Evolutionary conservation across 2,797 vertebrate genomes (phyloP), one percentile per base, ranked within the genome.

Genomic region (Pangasius krempfi): DNA sequence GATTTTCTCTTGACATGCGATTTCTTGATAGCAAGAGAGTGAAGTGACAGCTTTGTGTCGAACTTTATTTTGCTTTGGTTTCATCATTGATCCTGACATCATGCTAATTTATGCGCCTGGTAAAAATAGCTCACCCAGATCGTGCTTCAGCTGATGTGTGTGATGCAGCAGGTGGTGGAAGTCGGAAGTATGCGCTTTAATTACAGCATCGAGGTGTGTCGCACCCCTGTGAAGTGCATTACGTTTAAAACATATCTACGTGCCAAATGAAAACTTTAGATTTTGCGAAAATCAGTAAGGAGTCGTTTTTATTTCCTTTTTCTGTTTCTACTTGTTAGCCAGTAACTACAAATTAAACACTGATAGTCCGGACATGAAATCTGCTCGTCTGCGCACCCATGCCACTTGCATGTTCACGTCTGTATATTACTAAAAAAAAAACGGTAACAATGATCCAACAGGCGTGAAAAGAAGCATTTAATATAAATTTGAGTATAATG

Each of bases 401-500:
- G 75, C 27, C 18, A 78, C 50, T 30, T 76, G 44, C 22, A 1
- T 27, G 52, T 58, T 22, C 52, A 80, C 14, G 56, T 9, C n/a
- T 33, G 78, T 37, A 80, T 18, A 64, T 47, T 83, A 64, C 58
- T 62, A n/a, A 83, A 16, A 30, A 16, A 30, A 37, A 30, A 68
- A 50, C 5, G 6, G 40, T 22, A 52, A 68, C 62, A 33, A 12
- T 22, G 0, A 33, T 68, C 18, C 44, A 30, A 33, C 18, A 37
- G 83, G 47, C 0, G 0, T 25, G 16, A 64, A 84, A 20, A 50
- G 22, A 66, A 56, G 47, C 58, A 52, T 25, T 40, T 54, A 66
- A 82, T 60, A 66, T 84, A 37, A 62, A 54, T 76, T 76, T 47
- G 73, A 44, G 70, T 62, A 64, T 16, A 70, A 79, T 60, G 82